Evolutionary conservation across 2,113 vertebrate species (phyloP).

Genomic region (Hippocampus abdominalis): DNA sequence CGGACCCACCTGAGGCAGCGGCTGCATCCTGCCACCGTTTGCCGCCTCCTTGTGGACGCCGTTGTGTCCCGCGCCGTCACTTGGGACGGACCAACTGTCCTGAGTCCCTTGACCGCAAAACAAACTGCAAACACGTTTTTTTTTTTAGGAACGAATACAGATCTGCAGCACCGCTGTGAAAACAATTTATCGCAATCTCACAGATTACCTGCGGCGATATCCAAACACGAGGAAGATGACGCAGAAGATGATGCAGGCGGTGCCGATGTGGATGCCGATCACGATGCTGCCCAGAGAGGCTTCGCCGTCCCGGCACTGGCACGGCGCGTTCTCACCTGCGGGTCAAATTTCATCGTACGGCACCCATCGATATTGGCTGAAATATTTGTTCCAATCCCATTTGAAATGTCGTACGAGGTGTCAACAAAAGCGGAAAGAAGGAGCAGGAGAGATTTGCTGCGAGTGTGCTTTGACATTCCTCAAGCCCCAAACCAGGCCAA

Average conservation of each 20-base stretch:
- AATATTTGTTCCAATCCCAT: too few species aligned
- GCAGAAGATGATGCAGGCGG: conserved; percentile 77
- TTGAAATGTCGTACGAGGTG: too few species aligned
- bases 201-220: conserved; percentile 71
- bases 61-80: conserved; percentile 34
- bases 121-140: conserved; percentile 50
- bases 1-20: conserved; percentile 59
- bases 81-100: conserved; percentile 70
- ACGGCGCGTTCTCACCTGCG: conserved; percentile 49
- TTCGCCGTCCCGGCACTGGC: conserved; percentile 66
- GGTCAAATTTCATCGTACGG: neutral
- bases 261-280: conserved; percentile 73
- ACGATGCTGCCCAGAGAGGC: conserved; percentile 66
- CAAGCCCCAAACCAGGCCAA: neutral
- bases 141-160: neutral
- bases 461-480: too few species aligned
- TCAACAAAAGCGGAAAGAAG: too few species aligned
- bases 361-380: too few species aligned
- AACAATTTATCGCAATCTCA: neutral
- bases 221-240: conserved; percentile 77
- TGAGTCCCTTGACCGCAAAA: conserved; percentile 68
- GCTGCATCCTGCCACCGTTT: conserved; percentile 29
- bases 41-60: conserved; percentile 41
- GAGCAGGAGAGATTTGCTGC: too few species aligned
- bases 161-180: neutral